These are phyloP conservation scores for Ivindomyrus marchei DNA, from an alignment of 2,113 vertebrate genomes.

Conservation along the genomic window DNA sequence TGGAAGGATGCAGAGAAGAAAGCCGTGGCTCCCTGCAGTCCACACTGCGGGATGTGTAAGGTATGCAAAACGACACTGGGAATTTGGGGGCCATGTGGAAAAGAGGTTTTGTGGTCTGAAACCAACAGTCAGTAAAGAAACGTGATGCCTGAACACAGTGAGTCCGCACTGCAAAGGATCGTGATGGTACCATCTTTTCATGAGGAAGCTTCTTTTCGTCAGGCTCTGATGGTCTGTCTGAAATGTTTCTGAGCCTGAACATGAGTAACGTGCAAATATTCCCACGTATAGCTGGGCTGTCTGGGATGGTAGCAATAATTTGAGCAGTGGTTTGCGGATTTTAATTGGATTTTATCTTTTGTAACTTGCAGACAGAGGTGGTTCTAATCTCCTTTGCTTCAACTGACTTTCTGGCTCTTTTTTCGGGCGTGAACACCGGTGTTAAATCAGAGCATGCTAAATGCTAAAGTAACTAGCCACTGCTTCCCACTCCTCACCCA, in stretches of 20 bases:
- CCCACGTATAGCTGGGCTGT: background rate
- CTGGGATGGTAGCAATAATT: background rate
- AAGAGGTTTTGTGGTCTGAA: background rate
- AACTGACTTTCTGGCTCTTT: background rate
- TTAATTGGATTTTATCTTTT: background rate
- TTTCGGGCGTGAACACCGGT: background rate
- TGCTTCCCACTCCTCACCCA: background rate
- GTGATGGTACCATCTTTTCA: background rate
- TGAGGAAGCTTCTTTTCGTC: background rate
- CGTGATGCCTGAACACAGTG: background rate
- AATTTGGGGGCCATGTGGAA: background rate
- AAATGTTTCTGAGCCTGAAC: background rate
- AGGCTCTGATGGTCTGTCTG: background rate
- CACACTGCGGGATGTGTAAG: background rate
- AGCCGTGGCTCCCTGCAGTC: background rate
- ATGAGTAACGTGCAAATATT: background rate
- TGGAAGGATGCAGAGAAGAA: background rate
- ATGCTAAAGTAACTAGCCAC: background rate
- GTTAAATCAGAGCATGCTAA: background rate
- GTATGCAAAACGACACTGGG: background rate
- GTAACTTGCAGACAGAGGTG: background rate
- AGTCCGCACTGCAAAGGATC: background rate
- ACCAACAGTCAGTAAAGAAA: background rate
- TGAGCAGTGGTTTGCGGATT: background rate
- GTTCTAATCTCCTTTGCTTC: background rate